Conservation (phyloP, 2,888 invertebrate species). For the Pseudoips prasinana region DNA sequence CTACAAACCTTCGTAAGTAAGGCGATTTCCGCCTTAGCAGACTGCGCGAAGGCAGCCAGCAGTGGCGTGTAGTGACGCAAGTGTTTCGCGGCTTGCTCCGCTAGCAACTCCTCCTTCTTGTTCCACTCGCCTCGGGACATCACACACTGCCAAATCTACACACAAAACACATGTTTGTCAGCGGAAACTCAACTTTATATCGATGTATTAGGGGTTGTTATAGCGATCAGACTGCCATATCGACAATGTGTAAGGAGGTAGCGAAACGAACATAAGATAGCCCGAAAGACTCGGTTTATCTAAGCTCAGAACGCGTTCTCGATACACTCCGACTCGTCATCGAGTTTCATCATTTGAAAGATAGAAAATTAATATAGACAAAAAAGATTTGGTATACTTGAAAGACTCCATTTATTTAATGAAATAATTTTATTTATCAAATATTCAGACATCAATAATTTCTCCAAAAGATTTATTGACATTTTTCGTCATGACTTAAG, state of each 20-base stretch:
- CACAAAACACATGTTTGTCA: constrained; percentile 15
- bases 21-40: constrained; percentile 92
- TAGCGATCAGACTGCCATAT: constrained; percentile 74
- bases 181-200: not conserved
- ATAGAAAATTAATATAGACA: too few relatives aligned
- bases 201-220: too few relatives aligned
- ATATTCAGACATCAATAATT: too few relatives aligned
- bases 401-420: not conserved
- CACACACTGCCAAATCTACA: constrained; percentile 94
- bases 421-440: too few relatives aligned
- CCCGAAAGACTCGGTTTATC: constrained; percentile 57
- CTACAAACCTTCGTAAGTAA: constrained; percentile 88
- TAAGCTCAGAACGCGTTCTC: constrained; percentile 31
- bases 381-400: too few relatives aligned
- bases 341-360: constrained; percentile 71
- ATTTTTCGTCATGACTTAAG: too few relatives aligned
- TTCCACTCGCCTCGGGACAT: constrained; percentile 99
- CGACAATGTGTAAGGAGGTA: constrained; percentile 47
- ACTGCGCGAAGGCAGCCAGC: constrained; percentile 92
- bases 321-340: constrained; percentile 77
- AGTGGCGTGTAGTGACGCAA: constrained; percentile 92
- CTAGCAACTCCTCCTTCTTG: constrained; percentile 98
- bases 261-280: constrained; percentile 33
- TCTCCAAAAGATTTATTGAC: too few relatives aligned
- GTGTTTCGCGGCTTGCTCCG: constrained; percentile 97